Conservation (phyloP, 2,797 vertebrate genomes). For the Fistularia commersonii region DNA sequence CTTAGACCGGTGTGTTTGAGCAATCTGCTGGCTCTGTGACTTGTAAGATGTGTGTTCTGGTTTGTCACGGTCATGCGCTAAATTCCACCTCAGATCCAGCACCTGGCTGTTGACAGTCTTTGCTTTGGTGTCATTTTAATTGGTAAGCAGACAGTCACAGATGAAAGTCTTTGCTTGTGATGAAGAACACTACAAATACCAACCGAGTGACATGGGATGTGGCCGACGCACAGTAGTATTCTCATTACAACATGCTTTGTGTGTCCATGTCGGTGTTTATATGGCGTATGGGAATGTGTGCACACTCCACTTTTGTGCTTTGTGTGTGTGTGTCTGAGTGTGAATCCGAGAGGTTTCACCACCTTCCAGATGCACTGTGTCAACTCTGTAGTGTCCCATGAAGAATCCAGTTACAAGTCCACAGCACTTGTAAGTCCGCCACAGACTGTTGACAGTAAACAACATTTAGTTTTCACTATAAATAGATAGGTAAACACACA, state of each 20-base stretch:
- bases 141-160: constrained; percentile 8
- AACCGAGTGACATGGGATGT: constrained; percentile 10
- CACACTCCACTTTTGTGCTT: background rate
- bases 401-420: constrained; percentile 29
- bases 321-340: constrained; percentile 31
- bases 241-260: constrained; percentile 42
- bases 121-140: constrained; percentile 46
- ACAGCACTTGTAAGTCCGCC: constrained; percentile 34
- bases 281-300: constrained; percentile 6
- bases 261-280: constrained; percentile 22
- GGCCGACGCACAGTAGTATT: constrained; percentile 30
- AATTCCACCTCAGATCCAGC: constrained; percentile 44
- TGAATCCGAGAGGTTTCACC: constrained; percentile 63
- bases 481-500: background rate
- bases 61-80: constrained; percentile 39
- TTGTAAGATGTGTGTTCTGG: constrained; percentile 24
- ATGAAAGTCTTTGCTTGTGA: constrained; percentile 22
- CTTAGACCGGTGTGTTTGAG: constrained; percentile 1
- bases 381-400: constrained; percentile 16
- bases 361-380: constrained; percentile 40
- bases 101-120: constrained; percentile 60
- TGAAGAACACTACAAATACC: constrained; percentile 45
- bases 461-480: constrained; percentile 1
- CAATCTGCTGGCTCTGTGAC: constrained; percentile 16
- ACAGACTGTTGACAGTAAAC: constrained; percentile 28